Conservation (phyloP, 2,888 invertebrate genomes). For the Diarsia dahlii region DNA sequence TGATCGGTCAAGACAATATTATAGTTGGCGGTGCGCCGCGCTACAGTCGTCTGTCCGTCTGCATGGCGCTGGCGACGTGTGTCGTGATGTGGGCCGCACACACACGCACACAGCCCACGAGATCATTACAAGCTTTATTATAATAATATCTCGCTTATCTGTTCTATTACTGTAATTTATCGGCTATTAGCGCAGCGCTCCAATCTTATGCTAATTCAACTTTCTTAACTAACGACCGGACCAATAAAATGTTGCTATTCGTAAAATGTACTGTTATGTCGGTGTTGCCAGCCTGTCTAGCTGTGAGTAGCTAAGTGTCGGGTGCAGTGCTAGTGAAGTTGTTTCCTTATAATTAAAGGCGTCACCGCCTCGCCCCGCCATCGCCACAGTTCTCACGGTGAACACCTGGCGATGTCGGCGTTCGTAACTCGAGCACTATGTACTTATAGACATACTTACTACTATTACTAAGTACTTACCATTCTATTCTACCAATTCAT, state of each 20-base stretch:
- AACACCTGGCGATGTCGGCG: neutral
- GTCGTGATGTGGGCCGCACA: neutral
- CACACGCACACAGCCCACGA: neutral
- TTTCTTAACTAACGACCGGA: slow-evolving; percentile 23
- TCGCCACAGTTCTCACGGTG: neutral
- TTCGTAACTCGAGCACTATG: neutral
- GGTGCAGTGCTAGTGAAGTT: neutral
- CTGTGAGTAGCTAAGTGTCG: neutral
- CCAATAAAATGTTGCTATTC: slow-evolving; percentile 3
- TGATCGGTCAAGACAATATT: neutral
- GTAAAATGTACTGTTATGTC: slow-evolving; percentile 2
- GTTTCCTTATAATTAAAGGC: neutral
- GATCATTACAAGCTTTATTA: slow-evolving; percentile 11
- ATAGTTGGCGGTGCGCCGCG: neutral
- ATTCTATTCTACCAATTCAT: neutral
- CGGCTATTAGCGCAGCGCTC: slow-evolving; percentile 22
- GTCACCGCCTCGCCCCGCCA: no score
- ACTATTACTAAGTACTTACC: no score
- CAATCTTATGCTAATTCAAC: slow-evolving; percentile 20
- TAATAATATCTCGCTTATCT: slow-evolving; percentile 24
- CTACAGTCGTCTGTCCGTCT: slow-evolving; percentile 13
- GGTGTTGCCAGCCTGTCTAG: slow-evolving; percentile 14
- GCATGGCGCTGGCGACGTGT: neutral
- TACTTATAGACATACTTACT: neutral
- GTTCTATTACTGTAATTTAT: slow-evolving; percentile 34